Conservation (phyloP, 2,113 vertebrate genomes). For the Gymnogyps californianus region DNA sequence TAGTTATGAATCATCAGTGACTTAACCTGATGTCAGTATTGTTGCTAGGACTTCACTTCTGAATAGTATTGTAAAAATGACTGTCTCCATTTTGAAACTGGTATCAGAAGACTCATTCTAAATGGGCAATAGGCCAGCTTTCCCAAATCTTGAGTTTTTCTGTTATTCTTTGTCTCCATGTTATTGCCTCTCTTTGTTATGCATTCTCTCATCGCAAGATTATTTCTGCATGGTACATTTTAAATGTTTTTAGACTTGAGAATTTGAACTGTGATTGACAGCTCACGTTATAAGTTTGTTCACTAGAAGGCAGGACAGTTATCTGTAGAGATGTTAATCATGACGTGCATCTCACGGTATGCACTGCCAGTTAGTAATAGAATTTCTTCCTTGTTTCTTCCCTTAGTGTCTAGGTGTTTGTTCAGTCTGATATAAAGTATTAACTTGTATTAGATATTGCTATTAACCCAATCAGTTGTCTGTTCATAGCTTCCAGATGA, state of each 20-base stretch:
- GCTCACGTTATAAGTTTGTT: not conserved
- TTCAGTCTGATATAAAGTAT: not conserved
- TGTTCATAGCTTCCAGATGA: not conserved
- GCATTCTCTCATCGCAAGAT: not conserved
- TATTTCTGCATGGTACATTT: not conserved
- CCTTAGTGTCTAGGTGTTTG: not conserved
- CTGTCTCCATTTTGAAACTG: not conserved
- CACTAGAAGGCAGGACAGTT: not conserved
- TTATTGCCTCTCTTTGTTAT: not conserved
- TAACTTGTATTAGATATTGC: not conserved
- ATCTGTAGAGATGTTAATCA: not conserved
- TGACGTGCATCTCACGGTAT: not conserved
- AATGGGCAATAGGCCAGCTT: not conserved
- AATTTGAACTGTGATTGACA: not conserved
- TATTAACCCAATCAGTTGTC: not conserved
- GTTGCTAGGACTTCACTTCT: not conserved
- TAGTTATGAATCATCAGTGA: not conserved
- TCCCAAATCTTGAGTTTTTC: not conserved
- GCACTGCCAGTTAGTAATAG: not conserved
- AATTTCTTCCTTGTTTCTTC: not conserved
- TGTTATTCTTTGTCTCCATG: not conserved
- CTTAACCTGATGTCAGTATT: not conserved
- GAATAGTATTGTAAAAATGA: not conserved
- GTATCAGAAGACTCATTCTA: not conserved
- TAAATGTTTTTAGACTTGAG: not conserved